phyloP scores from a whole-genome alignment of 2,888 invertebrate genomes.

The Leptinotarsa rubiginosa region DNA sequence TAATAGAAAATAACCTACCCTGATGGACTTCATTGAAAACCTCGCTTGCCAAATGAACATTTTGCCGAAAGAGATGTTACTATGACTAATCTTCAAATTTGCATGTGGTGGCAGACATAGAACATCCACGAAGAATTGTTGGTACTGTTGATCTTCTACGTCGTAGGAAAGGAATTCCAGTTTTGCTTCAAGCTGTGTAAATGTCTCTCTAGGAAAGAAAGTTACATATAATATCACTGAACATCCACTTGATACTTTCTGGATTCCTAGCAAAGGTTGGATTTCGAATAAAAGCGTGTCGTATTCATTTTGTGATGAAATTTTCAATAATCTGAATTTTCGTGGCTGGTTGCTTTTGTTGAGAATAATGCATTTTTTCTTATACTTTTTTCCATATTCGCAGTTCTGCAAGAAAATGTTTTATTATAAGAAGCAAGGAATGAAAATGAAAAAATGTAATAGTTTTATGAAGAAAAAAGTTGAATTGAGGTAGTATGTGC shows the following conservation, averaged over 20 bases:
- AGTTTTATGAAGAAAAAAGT: too few species aligned
- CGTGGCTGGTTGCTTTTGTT: constrained; percentile 39
- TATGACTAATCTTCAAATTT: constrained; percentile 40
- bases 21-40: constrained; percentile 34
- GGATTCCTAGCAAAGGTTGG: constrained; percentile 43
- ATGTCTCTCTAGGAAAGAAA: constrained; percentile 43
- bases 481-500: too few species aligned
- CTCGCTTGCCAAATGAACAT: constrained; percentile 47
- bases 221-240: constrained; percentile 32
- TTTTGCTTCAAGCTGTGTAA: constrained; percentile 36
- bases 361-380: constrained; percentile 39
- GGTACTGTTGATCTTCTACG: constrained; percentile 32
- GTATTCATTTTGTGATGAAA: constrained; percentile 42
- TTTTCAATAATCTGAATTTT: constrained; percentile 45
- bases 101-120: constrained; percentile 44
- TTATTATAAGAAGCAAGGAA: neutral
- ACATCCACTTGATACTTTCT: constrained; percentile 46
- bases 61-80: constrained; percentile 46
- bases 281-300: constrained; percentile 45
- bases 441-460: too few species aligned
- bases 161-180: constrained; percentile 46
- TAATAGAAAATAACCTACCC: constrained; percentile 23
- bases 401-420: constrained; percentile 43
- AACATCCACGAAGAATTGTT: constrained; percentile 40
- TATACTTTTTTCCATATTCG: constrained; percentile 41